Conservation (phyloP, 2,113 vertebrate genomes). For the Regulus satrapa region DNA sequence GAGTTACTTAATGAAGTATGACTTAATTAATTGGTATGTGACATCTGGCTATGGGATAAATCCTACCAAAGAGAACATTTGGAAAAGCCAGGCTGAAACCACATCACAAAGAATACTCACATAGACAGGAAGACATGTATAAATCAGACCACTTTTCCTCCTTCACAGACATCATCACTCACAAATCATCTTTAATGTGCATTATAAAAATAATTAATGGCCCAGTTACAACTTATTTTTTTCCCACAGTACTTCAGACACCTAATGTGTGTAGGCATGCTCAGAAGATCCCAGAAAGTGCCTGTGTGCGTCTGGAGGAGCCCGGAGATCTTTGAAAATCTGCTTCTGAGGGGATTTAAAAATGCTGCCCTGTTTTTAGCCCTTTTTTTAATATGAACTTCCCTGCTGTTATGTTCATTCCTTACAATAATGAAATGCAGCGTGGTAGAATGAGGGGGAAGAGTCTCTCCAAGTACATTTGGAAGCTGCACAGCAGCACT, state of each 20-base stretch:
- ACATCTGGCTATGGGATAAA: not conserved
- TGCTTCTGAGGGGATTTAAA: not conserved
- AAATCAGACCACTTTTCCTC: not conserved
- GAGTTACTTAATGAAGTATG: not conserved
- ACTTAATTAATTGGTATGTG: not conserved
- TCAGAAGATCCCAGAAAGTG: not conserved
- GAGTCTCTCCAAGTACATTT: not conserved
- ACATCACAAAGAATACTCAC: not conserved
- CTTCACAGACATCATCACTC: not conserved
- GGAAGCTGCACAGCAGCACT: not conserved
- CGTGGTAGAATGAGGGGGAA: not conserved
- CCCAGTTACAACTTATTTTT: not conserved
- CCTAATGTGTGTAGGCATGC: not conserved
- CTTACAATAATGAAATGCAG: not conserved
- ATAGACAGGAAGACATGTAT: not conserved
- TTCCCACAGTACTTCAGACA: not conserved
- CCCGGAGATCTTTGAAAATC: not conserved
- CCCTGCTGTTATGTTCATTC: not conserved
- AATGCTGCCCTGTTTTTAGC: not conserved
- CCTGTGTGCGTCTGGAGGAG: not conserved
- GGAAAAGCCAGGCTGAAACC: not conserved
- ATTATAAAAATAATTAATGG: slow-evolving; percentile 7
- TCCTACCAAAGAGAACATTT: not conserved
- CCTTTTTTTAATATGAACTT: not conserved
- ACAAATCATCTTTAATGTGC: not conserved